A percentile compares a stretch with the other conserved stretches of the same genome.
Conservation (phyloP, 2,797 vertebrate genomes). For the Thamnophis elegans region DNA sequence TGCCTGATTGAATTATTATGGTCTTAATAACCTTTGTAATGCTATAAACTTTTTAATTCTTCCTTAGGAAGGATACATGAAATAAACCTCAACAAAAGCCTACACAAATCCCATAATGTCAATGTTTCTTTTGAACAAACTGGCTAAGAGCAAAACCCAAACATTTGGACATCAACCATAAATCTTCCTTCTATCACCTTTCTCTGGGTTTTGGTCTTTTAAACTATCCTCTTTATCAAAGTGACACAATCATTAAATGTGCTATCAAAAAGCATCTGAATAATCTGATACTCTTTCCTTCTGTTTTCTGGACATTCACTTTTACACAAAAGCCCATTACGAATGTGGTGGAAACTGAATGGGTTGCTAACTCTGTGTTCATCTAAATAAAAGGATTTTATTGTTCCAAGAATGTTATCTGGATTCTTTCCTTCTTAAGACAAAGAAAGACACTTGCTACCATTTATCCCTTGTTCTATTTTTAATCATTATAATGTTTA, state of each 20-base stretch:
- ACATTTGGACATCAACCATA: constrained; percentile 5
- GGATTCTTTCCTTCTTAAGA: background rate
- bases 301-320: background rate
- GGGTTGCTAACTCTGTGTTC: background rate
- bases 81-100: background rate
- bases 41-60: constrained; percentile 6
- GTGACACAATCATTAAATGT: constrained; percentile 22
- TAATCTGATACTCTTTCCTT: background rate
- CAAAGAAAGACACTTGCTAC: background rate
- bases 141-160: background rate
- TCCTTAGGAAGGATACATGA: background rate
- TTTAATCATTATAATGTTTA: background rate
- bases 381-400: background rate
- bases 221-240: constrained; percentile 48
- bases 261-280: background rate
- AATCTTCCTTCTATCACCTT: constrained; percentile 8
- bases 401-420: background rate
- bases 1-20: background rate
- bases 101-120: background rate
- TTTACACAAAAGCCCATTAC: constrained; percentile 7
- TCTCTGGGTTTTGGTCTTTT: background rate
- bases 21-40: background rate
- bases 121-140: background rate
- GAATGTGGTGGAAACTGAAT: background rate
- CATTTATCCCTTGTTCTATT: background rate